Base-by-base conservation (phyloP, 2,797 vertebrate species). In the Myotis findleyi region DNA sequence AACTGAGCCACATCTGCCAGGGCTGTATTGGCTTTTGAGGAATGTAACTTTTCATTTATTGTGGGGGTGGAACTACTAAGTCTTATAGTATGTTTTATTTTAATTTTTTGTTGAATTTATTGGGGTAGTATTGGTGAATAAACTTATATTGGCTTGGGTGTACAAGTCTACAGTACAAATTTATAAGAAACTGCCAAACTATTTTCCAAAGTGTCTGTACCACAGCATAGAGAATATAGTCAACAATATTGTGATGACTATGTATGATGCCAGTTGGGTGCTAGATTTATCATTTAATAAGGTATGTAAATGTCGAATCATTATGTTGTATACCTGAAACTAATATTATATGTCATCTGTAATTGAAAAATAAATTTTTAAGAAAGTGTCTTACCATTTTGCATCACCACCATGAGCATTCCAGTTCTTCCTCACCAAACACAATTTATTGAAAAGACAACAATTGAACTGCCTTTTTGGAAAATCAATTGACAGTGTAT, bases 41-140 rank as follows among this genome's bases (percentile, higher is more conserved):
- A 68, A 30, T 68, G 25, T 38, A 25, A 53, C 21, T 95, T 86
- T 79, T 81, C 49, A 47, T 87, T 80, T 79, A 51, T 84, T 90
- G 41, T 10, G 27, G 21, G 44, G 59, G 13, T 62, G 36, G 51
- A 77, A 87, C 17, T 68, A 36, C 51, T 83, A 71, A 89, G 21
- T 38, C 75, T 75, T 76, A 41, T 3, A n/a, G 36, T 38, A 62
- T 38, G 18, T 62, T 94, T 88, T 38, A 5, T 77, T 53, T 36
- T 4, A 38, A 69, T 13, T 23, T 77, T 53, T n/a, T 53, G 30
- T 77, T 53, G n/a, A 55, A 36, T 77, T 53, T 53, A 51, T 51
- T 76, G 73, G 75, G n/a, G 75, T 33, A 51, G 55, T 33, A 77
- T 77, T 55, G 75, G 75, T 36, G 55, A 55, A 55, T 36, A 77